These are phyloP conservation scores for Buceros bicornis DNA, from an alignment of 2,797 vertebrate genomes.

Conservation along the genomic window DNA sequence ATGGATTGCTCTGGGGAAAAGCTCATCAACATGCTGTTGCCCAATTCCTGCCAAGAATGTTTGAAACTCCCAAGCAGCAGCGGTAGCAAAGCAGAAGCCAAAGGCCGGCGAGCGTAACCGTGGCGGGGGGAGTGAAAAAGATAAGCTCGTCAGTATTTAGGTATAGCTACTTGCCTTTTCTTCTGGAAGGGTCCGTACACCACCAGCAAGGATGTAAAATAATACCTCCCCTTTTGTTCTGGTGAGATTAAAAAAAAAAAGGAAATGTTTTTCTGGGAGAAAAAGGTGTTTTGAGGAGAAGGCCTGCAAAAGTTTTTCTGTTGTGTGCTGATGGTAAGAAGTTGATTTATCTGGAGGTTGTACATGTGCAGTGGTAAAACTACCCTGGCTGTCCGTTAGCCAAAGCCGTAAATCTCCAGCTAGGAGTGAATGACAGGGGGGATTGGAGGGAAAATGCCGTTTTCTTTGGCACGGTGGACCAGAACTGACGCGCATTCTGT, in stretches of 20 bases:
- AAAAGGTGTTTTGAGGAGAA: background rate
- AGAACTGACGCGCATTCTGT: background rate
- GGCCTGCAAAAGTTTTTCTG: background rate
- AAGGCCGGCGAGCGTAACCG: background rate
- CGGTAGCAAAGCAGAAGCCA: background rate
- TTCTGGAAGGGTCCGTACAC: background rate
- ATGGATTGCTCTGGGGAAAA: constrained; percentile 35
- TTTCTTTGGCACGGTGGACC: background rate
- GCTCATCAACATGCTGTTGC: constrained; percentile 21
- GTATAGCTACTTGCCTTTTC: background rate
- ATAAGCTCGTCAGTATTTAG: background rate
- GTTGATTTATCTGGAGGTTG: background rate
- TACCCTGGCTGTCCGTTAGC: background rate
- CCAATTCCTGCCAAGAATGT: constrained; percentile 21
- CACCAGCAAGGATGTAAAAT: background rate
- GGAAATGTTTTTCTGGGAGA: rapidly evolving
- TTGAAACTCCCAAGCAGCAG: constrained; percentile 29
- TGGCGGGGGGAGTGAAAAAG: background rate
- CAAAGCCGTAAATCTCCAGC: constrained; percentile 29
- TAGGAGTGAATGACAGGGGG: constrained; percentile 1
- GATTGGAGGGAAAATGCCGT: background rate
- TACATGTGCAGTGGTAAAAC: background rate
- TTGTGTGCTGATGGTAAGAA: background rate
- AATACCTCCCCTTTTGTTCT: background rate
- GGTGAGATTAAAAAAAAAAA: background rate